Conservation (phyloP, 1,140 invertebrate species). For the Pseudoatta argentina region DNA sequence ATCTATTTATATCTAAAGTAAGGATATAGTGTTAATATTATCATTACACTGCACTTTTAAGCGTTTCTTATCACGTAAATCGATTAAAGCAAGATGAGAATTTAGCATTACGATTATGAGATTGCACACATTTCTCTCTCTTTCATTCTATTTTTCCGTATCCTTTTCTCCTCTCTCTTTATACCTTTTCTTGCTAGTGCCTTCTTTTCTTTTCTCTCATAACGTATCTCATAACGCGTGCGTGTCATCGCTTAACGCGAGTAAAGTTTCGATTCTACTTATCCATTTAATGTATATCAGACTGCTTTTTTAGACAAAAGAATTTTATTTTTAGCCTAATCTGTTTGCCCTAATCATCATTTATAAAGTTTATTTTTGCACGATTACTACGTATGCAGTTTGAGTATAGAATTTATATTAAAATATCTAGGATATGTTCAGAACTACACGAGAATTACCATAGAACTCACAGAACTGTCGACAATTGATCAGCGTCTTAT, state of each 20-base stretch:
- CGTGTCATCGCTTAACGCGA: conserved; percentile 33
- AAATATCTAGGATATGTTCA: too few relatives aligned
- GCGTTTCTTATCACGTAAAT: conserved; percentile 26
- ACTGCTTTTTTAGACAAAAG: conserved; percentile 66
- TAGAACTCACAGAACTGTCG: too few relatives aligned
- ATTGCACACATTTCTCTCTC: conserved; percentile 22
- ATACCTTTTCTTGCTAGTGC: conserved; percentile 18
- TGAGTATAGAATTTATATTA: background rate
- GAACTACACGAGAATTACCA: too few relatives aligned
- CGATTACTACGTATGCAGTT: background rate
- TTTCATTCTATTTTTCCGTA: background rate
- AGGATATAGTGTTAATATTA: conserved; percentile 21
- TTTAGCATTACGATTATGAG: conserved; percentile 23
- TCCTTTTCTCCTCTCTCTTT: conserved; percentile 39
- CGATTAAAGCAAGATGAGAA: conserved; percentile 38
- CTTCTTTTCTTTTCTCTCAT: conserved; percentile 59
- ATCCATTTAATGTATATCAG: conserved; percentile 75
- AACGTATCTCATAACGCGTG: conserved; percentile 26
- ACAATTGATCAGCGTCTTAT: too few relatives aligned
- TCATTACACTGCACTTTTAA: conserved; percentile 2
- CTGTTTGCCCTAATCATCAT: background rate
- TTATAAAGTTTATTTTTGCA: background rate
- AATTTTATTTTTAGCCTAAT: conserved; percentile 47
- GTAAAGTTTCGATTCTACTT: conserved; percentile 76
- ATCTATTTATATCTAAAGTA: background rate